These are phyloP conservation scores for Cynocephalus volans DNA, from an alignment of 2,113 vertebrate species.

Conservation along the genomic window DNA sequence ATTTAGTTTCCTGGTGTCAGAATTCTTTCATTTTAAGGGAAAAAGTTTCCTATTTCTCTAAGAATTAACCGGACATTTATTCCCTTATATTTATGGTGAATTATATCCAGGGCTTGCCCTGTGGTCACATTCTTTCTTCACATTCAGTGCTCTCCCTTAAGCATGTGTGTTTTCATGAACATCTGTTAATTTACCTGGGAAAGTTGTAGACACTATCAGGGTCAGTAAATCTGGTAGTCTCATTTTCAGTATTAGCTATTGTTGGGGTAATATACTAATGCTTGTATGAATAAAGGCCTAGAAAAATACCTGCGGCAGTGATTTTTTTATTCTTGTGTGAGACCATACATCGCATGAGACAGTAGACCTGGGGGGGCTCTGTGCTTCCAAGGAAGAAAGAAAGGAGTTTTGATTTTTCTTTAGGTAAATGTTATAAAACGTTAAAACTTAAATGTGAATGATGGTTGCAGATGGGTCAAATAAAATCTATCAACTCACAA, in stretches of 20 bases:
- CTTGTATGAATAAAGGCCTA: neutral
- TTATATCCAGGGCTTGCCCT: neutral
- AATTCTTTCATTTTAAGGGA: constrained; percentile 52
- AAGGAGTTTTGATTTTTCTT: constrained; percentile 19
- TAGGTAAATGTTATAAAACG: neutral
- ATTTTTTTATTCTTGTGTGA: constrained; percentile 6
- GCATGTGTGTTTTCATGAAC: neutral
- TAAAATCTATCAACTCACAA: constrained; percentile 6
- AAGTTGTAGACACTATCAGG: neutral
- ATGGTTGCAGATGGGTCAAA: neutral
- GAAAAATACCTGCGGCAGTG: neutral
- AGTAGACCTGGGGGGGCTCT: neutral
- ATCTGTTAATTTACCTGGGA: neutral
- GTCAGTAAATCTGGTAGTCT: neutral
- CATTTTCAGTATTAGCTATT: neutral
- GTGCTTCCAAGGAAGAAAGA: neutral
- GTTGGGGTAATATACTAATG: neutral
- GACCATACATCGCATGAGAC: neutral
- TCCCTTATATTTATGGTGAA: neutral
- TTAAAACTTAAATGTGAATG: constrained; percentile 60
- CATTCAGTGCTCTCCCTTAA: neutral
- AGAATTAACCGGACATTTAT: neutral
- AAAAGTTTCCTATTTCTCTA: neutral
- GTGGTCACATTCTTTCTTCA: neutral
- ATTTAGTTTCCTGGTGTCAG: constrained; percentile 4